Evolutionary conservation across 2,797 vertebrate species (phyloP), one percentile per base, ranked within the genome.

Genomic region (Arremon brunneinucha): DNA sequence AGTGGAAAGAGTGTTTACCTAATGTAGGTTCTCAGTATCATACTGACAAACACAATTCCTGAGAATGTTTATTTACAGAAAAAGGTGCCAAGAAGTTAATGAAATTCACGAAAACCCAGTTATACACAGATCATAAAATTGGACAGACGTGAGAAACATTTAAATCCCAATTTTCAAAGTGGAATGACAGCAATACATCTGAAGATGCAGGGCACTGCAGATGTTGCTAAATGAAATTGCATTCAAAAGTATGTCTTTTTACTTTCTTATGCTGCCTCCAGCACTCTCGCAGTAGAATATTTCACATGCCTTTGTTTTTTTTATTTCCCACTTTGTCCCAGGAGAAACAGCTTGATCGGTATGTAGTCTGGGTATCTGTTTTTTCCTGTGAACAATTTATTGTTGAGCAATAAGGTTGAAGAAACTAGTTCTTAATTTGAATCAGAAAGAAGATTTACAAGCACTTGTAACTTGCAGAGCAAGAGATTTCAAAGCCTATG

Each of bases 401-500:
- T 89, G 27, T 93, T 92, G 92, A 70, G 90, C 81, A 94, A 91
- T 44, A 87, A 70, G 13, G 17, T 24, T 89, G 68, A 84, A 89
- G 53, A 89, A 90, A 82, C n/a, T 52, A 63, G 19, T 10, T 84
- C 34, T 87, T 91, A 78, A 91, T 93, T 84, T 87, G 56, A 79
- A 79, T 95, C 67, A 95, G 78, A 96, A 92, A 87, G 37, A 50
- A 49, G n/a, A 52, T 92, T 74, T 87, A 60, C 14, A 52, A 87
- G 41, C n/a, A 85, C 49, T 93, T 60, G 47, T 35, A 52, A 6
- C 14, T 83, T 9, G 46, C n/a, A 57, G n/a, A 71, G 35, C 43
- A 86, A 62, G 76, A 71, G 22, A 46, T 80, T 94, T 87, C 21
- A 85, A 85, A 87, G 56, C 12, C 49, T 65, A 10, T 39, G 41